These are phyloP conservation scores for Furcula furcula DNA, from an alignment of 2,888 invertebrate species.

Conservation along the genomic window DNA sequence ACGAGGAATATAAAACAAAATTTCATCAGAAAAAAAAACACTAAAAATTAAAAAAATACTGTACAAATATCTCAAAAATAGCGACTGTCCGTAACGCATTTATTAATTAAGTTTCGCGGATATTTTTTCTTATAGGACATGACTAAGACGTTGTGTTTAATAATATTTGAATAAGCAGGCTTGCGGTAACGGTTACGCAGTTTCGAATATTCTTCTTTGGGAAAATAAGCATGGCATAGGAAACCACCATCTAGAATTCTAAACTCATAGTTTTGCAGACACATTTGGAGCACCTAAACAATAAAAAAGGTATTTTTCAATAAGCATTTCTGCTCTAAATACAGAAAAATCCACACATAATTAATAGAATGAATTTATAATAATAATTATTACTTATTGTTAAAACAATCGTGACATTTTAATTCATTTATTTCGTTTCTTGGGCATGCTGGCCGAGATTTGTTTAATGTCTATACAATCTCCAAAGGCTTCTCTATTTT, in stretches of 20 bases:
- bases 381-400: too few relatives aligned
- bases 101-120: background rate
- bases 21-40: conserved; percentile 1
- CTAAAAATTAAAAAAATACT: background rate
- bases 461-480: too few relatives aligned
- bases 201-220: background rate
- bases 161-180: background rate
- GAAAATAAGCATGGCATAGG: conserved; percentile 1
- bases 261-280: conserved; percentile 83
- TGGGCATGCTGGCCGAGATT: too few relatives aligned
- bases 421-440: too few relatives aligned
- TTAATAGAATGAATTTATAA: too few relatives aligned
- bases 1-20: background rate
- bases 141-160: background rate
- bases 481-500: too few relatives aligned
- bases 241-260: conserved; percentile 80
- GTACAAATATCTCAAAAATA: background rate
- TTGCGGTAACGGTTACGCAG: background rate
- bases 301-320: too few relatives aligned
- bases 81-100: background rate
- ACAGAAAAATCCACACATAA: too few relatives aligned
- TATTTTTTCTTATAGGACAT: background rate
- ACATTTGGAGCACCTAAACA: conserved; percentile 85
- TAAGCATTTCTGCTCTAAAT: too few relatives aligned
- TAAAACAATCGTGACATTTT: too few relatives aligned